Evolutionary conservation across 1,140 invertebrate species (phyloP).

Genomic region (Anoplolepis gracilipes): DNA sequence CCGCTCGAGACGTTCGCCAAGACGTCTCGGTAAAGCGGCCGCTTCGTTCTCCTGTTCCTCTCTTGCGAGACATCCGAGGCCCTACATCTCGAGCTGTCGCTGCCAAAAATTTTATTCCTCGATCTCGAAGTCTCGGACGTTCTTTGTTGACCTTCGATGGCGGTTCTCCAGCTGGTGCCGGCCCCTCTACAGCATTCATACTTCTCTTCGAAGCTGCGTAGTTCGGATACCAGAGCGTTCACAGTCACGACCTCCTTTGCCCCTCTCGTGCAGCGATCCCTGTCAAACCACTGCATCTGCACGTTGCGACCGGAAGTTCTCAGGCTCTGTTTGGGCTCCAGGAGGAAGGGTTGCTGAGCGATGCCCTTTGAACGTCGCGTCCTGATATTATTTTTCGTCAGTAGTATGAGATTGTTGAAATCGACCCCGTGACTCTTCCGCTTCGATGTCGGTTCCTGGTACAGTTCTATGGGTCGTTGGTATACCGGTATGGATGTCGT

Average conservation of each 20-base stretch:
- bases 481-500: constrained; percentile 79
- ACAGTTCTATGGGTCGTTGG: constrained; percentile 78
- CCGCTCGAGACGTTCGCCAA: constrained; percentile 67
- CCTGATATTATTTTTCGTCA: constrained; percentile 83
- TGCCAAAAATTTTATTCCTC: neutral
- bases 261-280: constrained; percentile 69
- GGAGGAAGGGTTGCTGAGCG: constrained; percentile 65
- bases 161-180: neutral
- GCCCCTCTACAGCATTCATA: constrained; percentile 42
- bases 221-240: constrained; percentile 69
- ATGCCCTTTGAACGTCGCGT: constrained; percentile 75
- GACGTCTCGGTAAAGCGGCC: constrained; percentile 78
- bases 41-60: constrained; percentile 52
- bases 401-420: constrained; percentile 82
- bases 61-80: neutral
- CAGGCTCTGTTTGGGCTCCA: constrained; percentile 71
- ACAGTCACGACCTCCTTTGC: constrained; percentile 64
- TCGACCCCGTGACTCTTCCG: constrained; percentile 81
- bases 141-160: neutral
- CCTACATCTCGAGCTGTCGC: neutral
- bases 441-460: constrained; percentile 74
- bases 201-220: constrained; percentile 64
- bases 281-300: constrained; percentile 78
- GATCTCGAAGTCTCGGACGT: neutral
- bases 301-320: constrained; percentile 73